Evolutionary conservation across 2,113 vertebrate genomes (phyloP).

Genomic region (Microtus richardsoni): DNA sequence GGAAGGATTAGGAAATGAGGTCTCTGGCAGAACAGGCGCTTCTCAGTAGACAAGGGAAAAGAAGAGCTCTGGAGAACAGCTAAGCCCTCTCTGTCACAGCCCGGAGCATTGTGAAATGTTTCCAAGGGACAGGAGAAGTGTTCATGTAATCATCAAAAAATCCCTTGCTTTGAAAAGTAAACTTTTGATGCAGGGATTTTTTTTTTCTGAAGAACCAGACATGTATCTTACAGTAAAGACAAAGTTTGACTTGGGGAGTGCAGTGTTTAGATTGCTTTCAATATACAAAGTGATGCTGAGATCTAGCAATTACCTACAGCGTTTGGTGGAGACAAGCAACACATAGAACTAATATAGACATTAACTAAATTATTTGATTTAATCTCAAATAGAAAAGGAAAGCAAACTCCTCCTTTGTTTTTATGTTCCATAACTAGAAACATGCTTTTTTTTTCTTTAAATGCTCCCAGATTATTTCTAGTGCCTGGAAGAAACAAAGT

Average conservation of each 20-base stretch:
- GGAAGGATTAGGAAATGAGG: background rate
- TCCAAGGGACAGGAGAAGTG: background rate
- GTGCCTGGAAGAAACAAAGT: background rate
- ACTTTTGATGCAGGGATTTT: background rate
- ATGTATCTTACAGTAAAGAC: background rate
- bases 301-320: background rate
- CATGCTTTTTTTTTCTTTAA: background rate
- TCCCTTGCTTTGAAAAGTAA: slow-evolving; percentile 52
- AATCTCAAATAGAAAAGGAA: background rate
- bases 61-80: background rate
- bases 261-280: slow-evolving; percentile 57
- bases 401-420: background rate
- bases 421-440: background rate
- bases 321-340: background rate
- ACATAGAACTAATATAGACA: background rate
- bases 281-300: slow-evolving; percentile 20
- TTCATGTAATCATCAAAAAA: slow-evolving; percentile 23
- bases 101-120: background rate
- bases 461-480: background rate
- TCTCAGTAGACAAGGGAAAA: background rate
- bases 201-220: slow-evolving; percentile 16
- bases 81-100: background rate
- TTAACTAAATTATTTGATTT: background rate
- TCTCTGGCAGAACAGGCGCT: background rate
- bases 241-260: slow-evolving; percentile 49